These are phyloP conservation scores for Resseliella maxima DNA, from an alignment of 2,888 invertebrate genomes.

Conservation along the genomic window DNA sequence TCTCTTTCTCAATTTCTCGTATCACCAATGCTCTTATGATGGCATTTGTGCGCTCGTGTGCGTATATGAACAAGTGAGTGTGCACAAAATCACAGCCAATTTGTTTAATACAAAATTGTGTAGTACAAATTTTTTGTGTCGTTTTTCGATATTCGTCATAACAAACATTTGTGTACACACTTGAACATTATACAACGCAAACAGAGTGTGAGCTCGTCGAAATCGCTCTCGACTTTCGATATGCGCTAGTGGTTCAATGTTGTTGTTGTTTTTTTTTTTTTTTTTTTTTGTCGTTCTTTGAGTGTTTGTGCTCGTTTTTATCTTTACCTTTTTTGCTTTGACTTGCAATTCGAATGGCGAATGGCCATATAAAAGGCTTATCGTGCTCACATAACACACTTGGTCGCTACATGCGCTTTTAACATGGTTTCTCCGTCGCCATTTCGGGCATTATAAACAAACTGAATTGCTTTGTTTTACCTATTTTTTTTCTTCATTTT, in stretches of 20 bases:
- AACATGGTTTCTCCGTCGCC: neutral
- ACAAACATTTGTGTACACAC: slow-evolving; percentile 12
- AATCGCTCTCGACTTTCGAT: slow-evolving; percentile 30
- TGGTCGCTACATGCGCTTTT: neutral
- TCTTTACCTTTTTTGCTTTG: neutral
- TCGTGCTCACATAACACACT: neutral
- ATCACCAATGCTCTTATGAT: neutral
- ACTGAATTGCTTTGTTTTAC: slow-evolving; percentile 18
- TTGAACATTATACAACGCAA: neutral
- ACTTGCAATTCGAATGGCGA: neutral
- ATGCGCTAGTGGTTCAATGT: neutral
- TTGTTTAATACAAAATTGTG: slow-evolving; percentile 47
- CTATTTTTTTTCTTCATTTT: neutral
- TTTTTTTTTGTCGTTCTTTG: neutral
- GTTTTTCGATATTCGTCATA: slow-evolving; percentile 29
- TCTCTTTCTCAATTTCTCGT: neutral
- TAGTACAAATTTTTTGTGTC: slow-evolving; percentile 30
- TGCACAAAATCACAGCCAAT: slow-evolving; percentile 44
- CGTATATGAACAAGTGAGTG: too few relatives aligned
- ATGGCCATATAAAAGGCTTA: slow-evolving; percentile 32
- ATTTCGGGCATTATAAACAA: neutral
- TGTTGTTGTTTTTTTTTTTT: too few relatives aligned
- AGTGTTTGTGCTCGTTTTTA: neutral
- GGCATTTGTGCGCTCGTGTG: too few relatives aligned
- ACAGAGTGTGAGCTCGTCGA: neutral